phyloP scores from a whole-genome alignment of 2,113 vertebrate genomes.

The Salminus brasiliensis region DNA sequence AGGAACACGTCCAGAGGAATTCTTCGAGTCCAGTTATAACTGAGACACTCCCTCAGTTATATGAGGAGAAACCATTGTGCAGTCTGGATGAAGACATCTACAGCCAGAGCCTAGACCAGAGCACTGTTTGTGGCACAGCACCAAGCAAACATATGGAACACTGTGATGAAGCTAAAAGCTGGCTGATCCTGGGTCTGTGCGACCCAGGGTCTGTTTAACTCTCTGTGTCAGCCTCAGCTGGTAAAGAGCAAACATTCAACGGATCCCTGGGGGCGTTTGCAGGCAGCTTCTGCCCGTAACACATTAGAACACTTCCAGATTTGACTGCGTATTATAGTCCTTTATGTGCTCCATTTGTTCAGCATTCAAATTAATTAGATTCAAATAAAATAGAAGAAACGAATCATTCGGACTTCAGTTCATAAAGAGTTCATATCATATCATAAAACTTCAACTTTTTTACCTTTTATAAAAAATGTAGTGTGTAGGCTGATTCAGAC shows the following conservation, averaged over 20 bases:
- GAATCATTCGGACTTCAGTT: not conserved
- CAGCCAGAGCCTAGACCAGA: conserved; percentile 6
- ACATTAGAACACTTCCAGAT: conserved; percentile 17
- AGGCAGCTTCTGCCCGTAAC: not conserved
- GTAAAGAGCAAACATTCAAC: conserved; percentile 28
- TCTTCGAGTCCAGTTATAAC: too few relatives aligned
- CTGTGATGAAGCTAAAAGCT: not conserved
- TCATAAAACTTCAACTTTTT: too few relatives aligned
- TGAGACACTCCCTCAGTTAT: conserved; percentile 13
- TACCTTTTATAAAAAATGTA: too few relatives aligned
- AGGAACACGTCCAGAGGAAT: conserved; percentile 28
- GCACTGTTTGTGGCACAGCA: not conserved
- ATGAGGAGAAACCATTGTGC: conserved; percentile 4
- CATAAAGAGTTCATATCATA: not conserved
- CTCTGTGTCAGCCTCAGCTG: not conserved
- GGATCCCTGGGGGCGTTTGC: not conserved
- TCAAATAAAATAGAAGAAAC: not conserved
- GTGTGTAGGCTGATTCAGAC: too few relatives aligned
- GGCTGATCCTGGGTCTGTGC: not conserved
- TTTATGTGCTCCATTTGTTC: not conserved
- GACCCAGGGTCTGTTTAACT: conserved; percentile 6
- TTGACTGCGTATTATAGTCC: not conserved
- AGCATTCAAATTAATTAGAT: not conserved
- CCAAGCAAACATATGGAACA: conserved; percentile 7
- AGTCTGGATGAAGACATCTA: conserved; percentile 11